phyloP scores from a whole-genome alignment of 2,113 vertebrate species.

The Ceyx margarethae region DNA sequence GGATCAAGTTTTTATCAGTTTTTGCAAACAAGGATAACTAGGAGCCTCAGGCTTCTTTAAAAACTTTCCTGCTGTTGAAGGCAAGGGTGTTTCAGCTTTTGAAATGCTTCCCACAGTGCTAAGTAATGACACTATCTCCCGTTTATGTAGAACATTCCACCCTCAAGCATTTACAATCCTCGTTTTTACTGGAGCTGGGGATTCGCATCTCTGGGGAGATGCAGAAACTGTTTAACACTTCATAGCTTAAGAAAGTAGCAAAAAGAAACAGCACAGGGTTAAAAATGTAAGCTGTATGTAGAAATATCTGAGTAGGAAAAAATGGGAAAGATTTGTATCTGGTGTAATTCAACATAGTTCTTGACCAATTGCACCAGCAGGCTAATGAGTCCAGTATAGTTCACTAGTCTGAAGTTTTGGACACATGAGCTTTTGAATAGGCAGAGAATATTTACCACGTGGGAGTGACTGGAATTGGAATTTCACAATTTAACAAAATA shows the following conservation, averaged over 20 bases:
- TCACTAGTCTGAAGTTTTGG: not conserved
- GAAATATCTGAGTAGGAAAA: not conserved
- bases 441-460: not conserved
- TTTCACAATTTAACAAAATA: not conserved
- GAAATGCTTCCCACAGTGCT: constrained; percentile 8
- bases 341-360: not conserved
- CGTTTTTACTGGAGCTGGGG: not conserved
- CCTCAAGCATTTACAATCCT: not conserved
- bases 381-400: not conserved
- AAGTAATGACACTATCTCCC: constrained; percentile 1
- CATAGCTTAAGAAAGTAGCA: not conserved
- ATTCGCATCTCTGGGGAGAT: not conserved
- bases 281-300: not conserved
- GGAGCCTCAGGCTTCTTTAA: not conserved
- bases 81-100: not conserved
- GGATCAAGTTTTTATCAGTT: not conserved
- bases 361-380: not conserved
- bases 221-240: not conserved
- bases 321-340: not conserved
- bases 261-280: not conserved
- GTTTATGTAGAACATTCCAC: not conserved
- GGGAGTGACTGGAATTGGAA: not conserved
- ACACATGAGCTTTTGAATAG: not conserved
- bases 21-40: not conserved
- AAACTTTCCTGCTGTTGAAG: not conserved